phyloP scores from a whole-genome alignment of 2,113 vertebrate species.

The Gallinago media region DNA sequence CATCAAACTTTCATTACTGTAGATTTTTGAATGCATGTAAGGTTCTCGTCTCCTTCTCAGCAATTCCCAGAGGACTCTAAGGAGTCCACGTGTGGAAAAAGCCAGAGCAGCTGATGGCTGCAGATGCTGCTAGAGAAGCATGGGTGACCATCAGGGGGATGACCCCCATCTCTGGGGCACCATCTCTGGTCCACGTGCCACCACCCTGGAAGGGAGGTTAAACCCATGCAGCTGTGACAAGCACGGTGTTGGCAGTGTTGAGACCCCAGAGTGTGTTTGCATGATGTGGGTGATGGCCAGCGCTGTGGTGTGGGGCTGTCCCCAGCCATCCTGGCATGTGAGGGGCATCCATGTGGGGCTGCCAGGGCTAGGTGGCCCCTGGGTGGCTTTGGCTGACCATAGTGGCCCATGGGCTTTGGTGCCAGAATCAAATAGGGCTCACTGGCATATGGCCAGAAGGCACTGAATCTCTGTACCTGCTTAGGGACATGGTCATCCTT shows the following conservation, averaged over 20 bases:
- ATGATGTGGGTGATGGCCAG: neutral
- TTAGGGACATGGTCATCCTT: rapidly evolving
- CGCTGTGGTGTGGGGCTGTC: rapidly evolving
- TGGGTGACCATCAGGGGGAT: neutral
- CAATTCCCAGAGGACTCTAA: neutral
- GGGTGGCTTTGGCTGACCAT: neutral
- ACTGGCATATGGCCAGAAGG: neutral
- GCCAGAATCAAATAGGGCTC: rapidly evolving
- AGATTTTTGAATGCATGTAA: neutral
- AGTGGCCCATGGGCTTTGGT: neutral
- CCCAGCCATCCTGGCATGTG: rapidly evolving
- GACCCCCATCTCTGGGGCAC: neutral
- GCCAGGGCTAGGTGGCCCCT: no score
- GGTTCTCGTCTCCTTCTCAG: neutral
- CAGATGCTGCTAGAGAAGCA: neutral
- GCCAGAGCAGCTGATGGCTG: neutral
- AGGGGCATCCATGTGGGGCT: rapidly evolving
- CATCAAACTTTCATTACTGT: constrained; percentile 51
- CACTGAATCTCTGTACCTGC: neutral
- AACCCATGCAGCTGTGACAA: neutral
- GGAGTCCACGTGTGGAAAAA: neutral
- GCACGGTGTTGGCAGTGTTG: rapidly evolving
- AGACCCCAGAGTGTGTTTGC: neutral
- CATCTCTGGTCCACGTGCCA: neutral
- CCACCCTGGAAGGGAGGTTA: neutral